phyloP scores from a whole-genome alignment of 2,113 vertebrate species.

The Ariopsis seemanni region DNA sequence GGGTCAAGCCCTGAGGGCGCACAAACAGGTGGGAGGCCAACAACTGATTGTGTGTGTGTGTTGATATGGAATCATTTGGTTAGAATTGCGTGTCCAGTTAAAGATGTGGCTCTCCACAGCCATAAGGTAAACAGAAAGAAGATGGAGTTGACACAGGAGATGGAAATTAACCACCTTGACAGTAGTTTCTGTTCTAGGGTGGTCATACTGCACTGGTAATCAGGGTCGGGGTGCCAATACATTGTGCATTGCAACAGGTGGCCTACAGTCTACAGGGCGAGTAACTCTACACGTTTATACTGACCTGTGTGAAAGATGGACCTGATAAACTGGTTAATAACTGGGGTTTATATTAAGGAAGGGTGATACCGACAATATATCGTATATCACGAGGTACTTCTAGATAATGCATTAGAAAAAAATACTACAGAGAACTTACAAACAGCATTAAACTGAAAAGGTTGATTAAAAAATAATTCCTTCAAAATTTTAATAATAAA shows the following conservation, averaged over 20 bases:
- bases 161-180: not conserved
- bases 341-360: not conserved
- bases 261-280: not conserved
- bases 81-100: constrained; percentile 43
- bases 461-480: no score
- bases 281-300: not conserved
- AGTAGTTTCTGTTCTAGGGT: not conserved
- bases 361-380: not conserved
- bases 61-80: constrained; percentile 31
- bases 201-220: not conserved
- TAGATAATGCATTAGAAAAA: not conserved
- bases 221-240: not conserved
- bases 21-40: constrained; percentile 51
- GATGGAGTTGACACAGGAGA: constrained; percentile 9
- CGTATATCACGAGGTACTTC: not conserved
- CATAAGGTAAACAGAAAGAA: constrained; percentile 34
- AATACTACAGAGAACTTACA: not conserved
- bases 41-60: constrained; percentile 27
- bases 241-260: not conserved
- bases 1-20: constrained; percentile 3
- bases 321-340: not conserved
- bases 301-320: not conserved
- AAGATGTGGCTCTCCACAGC: constrained; percentile 18
- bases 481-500: no score
- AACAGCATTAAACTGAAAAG: not conserved